A percentile compares a stretch with the other conserved stretches of the same genome.
phyloP scores from a whole-genome alignment of 2,797 vertebrate species.

The Sitta carolinensis region DNA sequence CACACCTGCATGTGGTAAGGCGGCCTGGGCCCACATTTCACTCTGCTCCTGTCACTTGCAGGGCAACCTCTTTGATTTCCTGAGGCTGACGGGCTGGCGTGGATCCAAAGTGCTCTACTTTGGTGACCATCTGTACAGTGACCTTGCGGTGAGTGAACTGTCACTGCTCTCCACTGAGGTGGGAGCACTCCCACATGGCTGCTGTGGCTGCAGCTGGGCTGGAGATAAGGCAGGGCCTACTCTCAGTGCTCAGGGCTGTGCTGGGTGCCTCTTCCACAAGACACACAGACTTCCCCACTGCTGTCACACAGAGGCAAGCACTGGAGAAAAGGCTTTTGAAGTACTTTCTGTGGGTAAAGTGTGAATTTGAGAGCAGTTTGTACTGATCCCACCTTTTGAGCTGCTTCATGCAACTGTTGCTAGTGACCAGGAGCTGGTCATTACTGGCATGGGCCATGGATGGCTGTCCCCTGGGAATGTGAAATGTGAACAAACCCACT shows the following conservation, averaged over 20 bases:
- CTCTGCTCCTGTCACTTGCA: constrained; percentile 32
- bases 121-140: constrained; percentile 83
- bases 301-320: neutral
- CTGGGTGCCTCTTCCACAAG: neutral
- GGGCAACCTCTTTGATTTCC: constrained; percentile 83
- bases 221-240: neutral
- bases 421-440: neutral
- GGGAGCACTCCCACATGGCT: neutral
- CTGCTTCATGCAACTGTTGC: neutral
- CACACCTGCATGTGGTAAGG: neutral
- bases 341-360: neutral
- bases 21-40: neutral
- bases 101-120: constrained; percentile 83
- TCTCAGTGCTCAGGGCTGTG: neutral
- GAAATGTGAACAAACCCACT: neutral
- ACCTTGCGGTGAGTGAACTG: constrained; percentile 77
- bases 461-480: neutral
- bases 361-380: neutral
- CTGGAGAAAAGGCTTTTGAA: neutral
- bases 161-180: neutral
- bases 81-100: constrained; percentile 81
- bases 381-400: neutral
- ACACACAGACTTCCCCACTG: neutral
- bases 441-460: neutral
- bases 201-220: neutral